These are phyloP conservation scores for Lissocephala sabroskyi DNA, from an alignment of 2,888 invertebrate species.

Conservation along the genomic window DNA sequence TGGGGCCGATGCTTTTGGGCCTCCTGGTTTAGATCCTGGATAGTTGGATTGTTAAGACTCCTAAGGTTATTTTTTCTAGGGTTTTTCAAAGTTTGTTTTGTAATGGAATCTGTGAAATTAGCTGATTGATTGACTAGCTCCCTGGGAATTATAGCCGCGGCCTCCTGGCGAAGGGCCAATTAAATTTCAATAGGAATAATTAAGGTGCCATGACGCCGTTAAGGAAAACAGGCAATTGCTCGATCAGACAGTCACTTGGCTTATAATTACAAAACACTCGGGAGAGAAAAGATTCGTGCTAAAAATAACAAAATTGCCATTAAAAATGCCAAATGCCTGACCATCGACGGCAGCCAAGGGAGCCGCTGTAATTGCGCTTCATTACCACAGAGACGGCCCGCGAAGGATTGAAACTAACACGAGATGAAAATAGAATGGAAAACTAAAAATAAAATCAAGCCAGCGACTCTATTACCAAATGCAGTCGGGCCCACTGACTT, in stretches of 20 bases:
- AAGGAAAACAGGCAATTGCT: too few species aligned
- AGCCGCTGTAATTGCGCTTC: conserved; percentile 53
- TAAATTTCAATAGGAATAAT: too few species aligned
- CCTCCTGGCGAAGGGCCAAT: too few species aligned
- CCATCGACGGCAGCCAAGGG: conserved; percentile 45
- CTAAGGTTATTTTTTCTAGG: too few species aligned
- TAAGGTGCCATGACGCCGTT: too few species aligned
- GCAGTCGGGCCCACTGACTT: conserved; percentile 28
- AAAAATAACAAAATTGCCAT: conserved; percentile 56
- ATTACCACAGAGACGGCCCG: background rate
- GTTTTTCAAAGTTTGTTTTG: too few species aligned
- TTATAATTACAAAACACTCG: conserved; percentile 38
- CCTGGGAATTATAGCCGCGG: too few species aligned
- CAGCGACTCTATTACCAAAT: conserved; percentile 29
- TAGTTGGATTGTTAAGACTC: too few species aligned
- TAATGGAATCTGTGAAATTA: too few species aligned
- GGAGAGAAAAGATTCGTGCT: conserved; percentile 47
- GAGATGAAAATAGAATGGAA: conserved; percentile 61
- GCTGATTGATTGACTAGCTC: too few species aligned
- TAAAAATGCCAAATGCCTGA: conserved; percentile 38
- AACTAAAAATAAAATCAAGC: conserved; percentile 52
- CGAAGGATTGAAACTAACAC: conserved; percentile 24
- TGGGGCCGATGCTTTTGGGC: too few species aligned
- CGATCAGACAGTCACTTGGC: conserved; percentile 4
- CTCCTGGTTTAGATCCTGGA: too few species aligned